Evolutionary conservation across 2,113 vertebrate genomes (phyloP).

Genomic region (Engraulis encrasicolus): DNA sequence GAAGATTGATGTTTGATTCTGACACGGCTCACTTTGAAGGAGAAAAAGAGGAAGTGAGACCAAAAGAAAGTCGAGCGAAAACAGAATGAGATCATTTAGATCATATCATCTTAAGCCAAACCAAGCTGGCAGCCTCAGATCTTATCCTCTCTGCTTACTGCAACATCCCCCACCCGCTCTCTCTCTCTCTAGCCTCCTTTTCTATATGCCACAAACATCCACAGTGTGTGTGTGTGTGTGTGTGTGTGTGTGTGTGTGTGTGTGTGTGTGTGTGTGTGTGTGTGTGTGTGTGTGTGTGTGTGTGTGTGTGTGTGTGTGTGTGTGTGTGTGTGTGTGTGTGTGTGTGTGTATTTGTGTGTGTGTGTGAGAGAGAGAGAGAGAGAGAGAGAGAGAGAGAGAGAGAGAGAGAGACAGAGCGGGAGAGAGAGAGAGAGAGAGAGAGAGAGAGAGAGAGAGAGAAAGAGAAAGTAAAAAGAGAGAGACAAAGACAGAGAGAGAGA

Average conservation of each 20-base stretch:
- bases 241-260: too few species aligned
- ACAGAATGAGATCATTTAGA: neutral
- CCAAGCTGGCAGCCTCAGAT: neutral
- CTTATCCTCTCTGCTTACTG: neutral
- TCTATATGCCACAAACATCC: too few species aligned
- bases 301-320: too few species aligned
- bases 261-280: too few species aligned
- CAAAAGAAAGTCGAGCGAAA: neutral
- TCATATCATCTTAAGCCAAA: neutral
- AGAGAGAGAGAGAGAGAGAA: constrained; percentile 12
- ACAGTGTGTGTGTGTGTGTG: too few species aligned
- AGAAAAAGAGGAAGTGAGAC: neutral
- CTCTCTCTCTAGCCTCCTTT: neutral
- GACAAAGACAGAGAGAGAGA: neutral
- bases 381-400: neutral
- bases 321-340: too few species aligned
- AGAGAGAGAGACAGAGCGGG: constrained; percentile 19
- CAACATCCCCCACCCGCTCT: neutral
- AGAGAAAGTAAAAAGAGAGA: neutral
- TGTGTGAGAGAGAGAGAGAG: neutral
- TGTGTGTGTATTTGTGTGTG: neutral
- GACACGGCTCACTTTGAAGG: neutral
- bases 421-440: constrained; percentile 23
- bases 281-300: too few species aligned
- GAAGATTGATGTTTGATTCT: too few species aligned